phyloP scores from a whole-genome alignment of 30 jellyfish, hydroid and myxozoan species.

The Aurelia sp. region DNA sequence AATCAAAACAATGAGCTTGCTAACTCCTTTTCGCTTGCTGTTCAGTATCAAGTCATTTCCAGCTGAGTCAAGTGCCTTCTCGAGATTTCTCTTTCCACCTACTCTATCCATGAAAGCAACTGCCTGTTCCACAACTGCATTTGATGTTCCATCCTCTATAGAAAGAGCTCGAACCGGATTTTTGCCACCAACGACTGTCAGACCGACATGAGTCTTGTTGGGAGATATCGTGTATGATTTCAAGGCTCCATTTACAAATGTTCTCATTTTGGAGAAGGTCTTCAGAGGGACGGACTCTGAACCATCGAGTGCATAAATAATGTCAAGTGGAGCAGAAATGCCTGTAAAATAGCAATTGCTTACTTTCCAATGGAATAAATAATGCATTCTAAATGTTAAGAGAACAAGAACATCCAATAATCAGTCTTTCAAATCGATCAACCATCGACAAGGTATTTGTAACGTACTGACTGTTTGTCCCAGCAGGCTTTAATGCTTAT shows the following conservation, averaged over 20 bases:
- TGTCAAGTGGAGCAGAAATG: conserved; percentile 60
- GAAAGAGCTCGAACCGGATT: background rate
- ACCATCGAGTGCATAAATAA: conserved; percentile 86
- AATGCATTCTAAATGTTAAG: no score
- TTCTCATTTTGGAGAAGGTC: conserved; percentile 44
- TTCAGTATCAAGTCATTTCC: background rate
- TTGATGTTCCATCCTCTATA: conserved; percentile 21
- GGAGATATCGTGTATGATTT: conserved; percentile 58
- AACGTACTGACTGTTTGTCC: no score
- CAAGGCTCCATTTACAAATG: conserved; percentile 57
- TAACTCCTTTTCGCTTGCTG: conserved; percentile 12
- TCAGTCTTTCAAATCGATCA: no score
- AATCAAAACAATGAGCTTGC: conserved; percentile 52
- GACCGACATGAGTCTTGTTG: conserved; percentile 54
- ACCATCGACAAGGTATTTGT: no score
- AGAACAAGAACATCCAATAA: no score
- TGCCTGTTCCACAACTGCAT: conserved; percentile 35
- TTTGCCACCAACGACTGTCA: conserved; percentile 39
- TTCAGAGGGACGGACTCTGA: conserved; percentile 35
- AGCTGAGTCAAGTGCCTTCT: conserved; percentile 6
- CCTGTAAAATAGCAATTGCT: conserved; percentile 32
- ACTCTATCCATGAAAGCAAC: background rate
- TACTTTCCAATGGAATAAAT: no score
- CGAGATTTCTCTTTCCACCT: conserved; percentile 61
- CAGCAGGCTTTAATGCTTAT: no score